Conservation (phyloP, 37 sponge, comb jelly and placozoan genomes). For the Bolinopsis microptera region DNA sequence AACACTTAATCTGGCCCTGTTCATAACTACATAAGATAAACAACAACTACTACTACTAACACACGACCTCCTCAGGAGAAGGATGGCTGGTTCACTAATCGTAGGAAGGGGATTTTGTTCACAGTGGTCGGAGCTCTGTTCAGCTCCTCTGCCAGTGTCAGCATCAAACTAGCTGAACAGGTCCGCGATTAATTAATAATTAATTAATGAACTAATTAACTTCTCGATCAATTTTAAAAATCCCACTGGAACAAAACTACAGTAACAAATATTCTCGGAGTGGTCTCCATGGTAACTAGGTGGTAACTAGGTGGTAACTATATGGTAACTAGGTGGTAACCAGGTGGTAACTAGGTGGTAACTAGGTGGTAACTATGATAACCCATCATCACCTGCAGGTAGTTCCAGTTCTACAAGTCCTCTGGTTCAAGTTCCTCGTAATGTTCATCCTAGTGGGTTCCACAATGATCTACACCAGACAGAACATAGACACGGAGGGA, state of each 20-base stretch:
- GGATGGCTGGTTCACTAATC: neutral
- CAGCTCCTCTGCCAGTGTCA: neutral
- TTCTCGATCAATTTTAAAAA: too few species aligned
- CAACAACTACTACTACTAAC: too few species aligned
- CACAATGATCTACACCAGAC: neutral
- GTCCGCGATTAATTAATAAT: neutral
- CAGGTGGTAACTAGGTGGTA: too few species aligned
- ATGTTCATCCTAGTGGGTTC: constrained; percentile 12
- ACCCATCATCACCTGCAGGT: neutral
- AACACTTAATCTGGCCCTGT: too few species aligned
- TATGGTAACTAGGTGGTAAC: too few species aligned
- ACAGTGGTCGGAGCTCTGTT: neutral
- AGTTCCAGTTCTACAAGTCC: constrained; percentile 20
- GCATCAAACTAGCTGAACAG: constrained; percentile 37
- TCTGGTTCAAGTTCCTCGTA: constrained; percentile 14
- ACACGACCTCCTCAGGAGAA: neutral
- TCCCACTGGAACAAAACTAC: too few species aligned
- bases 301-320: too few species aligned
- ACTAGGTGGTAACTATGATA: too few species aligned
- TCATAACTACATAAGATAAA: too few species aligned
- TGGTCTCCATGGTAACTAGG: too few species aligned
- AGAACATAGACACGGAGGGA: neutral
- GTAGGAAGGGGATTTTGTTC: neutral
- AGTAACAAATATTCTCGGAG: too few species aligned
- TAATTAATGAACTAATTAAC: neutral